Evolutionary conservation across 2,797 vertebrate genomes (phyloP).

Genomic region (Serranus cabrilla): DNA sequence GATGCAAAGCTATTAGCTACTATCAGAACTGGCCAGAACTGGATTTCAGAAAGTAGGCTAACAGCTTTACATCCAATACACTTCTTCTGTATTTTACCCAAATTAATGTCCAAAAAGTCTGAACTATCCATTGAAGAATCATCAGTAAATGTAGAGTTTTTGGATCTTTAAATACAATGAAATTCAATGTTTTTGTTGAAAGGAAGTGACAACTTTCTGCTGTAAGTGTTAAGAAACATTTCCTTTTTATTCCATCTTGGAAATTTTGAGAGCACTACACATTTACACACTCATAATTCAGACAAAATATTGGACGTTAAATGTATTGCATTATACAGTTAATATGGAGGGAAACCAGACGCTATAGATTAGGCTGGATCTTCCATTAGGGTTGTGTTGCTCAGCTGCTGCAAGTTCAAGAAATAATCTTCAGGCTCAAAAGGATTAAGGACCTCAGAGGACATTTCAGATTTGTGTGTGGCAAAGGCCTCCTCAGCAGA

Average conservation of each 20-base stretch:
- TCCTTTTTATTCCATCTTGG: too few relatives aligned
- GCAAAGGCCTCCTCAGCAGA: neutral
- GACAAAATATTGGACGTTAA: neutral
- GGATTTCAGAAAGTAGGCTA: too few relatives aligned
- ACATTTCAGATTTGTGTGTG: constrained; percentile 11
- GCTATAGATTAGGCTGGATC: neutral
- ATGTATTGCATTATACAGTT: neutral
- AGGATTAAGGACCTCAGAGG: neutral
- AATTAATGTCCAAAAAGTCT: neutral
- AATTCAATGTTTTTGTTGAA: too few relatives aligned
- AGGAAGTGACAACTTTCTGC: too few relatives aligned
- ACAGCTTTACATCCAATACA: too few relatives aligned
- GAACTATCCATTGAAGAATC: too few relatives aligned
- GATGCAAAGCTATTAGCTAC: too few relatives aligned
- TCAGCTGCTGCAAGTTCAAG: neutral
- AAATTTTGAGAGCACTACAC: neutral
- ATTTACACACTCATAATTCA: neutral
- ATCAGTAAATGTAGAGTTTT: too few relatives aligned
- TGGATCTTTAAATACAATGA: too few relatives aligned
- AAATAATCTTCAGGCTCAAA: constrained; percentile 1
- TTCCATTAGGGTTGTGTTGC: neutral
- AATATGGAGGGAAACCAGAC: neutral
- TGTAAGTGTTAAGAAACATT: too few relatives aligned
- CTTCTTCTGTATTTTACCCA: too few relatives aligned
- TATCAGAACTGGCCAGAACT: too few relatives aligned